These are phyloP conservation scores for Pristionchus japonicus DNA, from an alignment of 2,888 invertebrate species.

Conservation along the genomic window DNA sequence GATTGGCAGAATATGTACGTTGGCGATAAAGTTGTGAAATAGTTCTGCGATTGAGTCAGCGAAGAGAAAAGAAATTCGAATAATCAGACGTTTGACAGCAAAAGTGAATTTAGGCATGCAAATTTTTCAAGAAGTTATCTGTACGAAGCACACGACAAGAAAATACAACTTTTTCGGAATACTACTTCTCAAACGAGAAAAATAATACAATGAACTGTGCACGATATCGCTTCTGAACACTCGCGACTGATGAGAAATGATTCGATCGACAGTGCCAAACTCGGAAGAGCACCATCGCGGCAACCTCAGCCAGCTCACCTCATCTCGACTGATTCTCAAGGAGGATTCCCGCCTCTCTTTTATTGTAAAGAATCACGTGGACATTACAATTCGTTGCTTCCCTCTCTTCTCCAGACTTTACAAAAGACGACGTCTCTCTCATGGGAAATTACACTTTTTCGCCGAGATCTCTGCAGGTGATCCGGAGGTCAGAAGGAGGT, in stretches of 20 bases:
- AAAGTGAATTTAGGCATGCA: too few species aligned
- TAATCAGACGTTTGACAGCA: too few species aligned
- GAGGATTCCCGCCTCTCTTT: constrained; percentile 31
- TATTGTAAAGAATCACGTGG: constrained; percentile 35
- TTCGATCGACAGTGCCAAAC: too few species aligned
- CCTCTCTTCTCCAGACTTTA: constrained; percentile 12
- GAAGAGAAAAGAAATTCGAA: too few species aligned
- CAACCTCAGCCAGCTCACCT: background rate
- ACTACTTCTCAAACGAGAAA: too few species aligned
- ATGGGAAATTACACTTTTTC: constrained; percentile 27
- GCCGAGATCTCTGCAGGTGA: background rate
- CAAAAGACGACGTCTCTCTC: constrained; percentile 5
- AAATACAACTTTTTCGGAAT: too few species aligned
- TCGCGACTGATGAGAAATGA: background rate
- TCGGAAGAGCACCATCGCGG: background rate
- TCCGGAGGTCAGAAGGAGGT: background rate
- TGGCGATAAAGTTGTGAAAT: too few species aligned
- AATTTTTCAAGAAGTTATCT: too few species aligned
- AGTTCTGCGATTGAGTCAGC: too few species aligned
- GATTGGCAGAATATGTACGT: too few species aligned
- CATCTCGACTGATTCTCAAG: constrained; percentile 28
- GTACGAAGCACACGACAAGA: too few species aligned
- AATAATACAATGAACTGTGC: background rate
- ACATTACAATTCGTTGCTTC: constrained; percentile 18
- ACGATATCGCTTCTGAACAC: background rate